Conservation (phyloP, 2,113 vertebrate species). For the Tragulus kanchil region DNA sequence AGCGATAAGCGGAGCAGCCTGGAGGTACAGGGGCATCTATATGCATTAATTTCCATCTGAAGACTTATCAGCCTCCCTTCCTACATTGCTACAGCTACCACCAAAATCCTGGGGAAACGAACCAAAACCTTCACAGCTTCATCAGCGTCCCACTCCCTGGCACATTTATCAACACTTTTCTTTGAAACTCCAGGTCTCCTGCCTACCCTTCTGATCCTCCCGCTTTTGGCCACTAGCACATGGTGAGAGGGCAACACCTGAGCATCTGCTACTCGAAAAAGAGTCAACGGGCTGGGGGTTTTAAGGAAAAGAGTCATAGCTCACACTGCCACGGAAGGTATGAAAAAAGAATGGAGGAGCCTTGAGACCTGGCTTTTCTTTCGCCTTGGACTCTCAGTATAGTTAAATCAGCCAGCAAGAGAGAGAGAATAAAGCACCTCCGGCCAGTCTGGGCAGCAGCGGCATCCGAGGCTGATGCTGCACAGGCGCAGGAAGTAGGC, state of each 20-base stretch:
- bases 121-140: slow-evolving; percentile 19
- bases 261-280: background rate
- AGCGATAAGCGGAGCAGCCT: background rate
- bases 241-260: background rate
- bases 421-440: background rate
- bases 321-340: background rate
- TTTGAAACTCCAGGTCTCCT: background rate
- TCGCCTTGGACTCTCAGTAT: background rate
- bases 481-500: slow-evolving; percentile 55
- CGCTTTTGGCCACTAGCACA: background rate
- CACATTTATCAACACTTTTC: background rate
- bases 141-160: background rate
- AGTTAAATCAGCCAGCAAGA: background rate
- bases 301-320: background rate
- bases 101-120: background rate
- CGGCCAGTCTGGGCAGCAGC: background rate
- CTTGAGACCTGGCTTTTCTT: background rate
- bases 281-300: background rate
- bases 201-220: background rate
- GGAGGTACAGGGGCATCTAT: background rate
- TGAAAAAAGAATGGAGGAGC: background rate
- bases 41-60: slow-evolving; percentile 6
- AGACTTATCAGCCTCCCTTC: background rate
- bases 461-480: background rate
- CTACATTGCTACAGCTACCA: background rate